A percentile compares a stretch with the other conserved stretches of the same genome.
phyloP scores from a whole-genome alignment of 2,113 vertebrate genomes.

The Emydocephalus ijimae region DNA sequence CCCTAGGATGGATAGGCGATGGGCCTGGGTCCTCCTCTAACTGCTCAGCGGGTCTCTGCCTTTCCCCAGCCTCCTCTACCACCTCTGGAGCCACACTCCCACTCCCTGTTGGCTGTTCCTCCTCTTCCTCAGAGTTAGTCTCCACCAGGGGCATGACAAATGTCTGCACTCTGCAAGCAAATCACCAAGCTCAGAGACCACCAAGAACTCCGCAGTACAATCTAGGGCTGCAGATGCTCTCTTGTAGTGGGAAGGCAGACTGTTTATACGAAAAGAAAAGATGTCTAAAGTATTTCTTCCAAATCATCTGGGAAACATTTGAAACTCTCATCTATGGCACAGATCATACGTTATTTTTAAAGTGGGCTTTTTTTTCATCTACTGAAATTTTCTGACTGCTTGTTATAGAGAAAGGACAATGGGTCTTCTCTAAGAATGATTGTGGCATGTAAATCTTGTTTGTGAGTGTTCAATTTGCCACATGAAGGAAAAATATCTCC shows the following conservation, averaged over 20 bases:
- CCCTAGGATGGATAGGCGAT: no score
- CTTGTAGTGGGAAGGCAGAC: not conserved
- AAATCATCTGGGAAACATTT: not conserved
- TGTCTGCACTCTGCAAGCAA: not conserved
- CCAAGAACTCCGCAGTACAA: not conserved
- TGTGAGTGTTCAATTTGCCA: not conserved
- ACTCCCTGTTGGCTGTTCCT: no score
- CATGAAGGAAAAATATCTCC: not conserved
- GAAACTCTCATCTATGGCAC: not conserved
- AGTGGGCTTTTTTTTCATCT: not conserved
- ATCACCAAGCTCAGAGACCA: not conserved
- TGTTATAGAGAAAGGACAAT: not conserved
- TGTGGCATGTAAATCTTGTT: constrained; percentile 11
- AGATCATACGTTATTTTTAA: not conserved
- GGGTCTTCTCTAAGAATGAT: not conserved
- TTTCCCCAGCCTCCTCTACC: no score
- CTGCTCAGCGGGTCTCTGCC: no score
- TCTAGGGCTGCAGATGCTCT: not conserved
- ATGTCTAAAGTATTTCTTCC: not conserved
- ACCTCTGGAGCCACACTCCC: no score
- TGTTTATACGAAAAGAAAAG: not conserved
- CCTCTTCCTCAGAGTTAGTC: no score
- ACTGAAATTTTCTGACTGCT: not conserved
- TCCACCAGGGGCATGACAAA: no score
- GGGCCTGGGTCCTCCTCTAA: no score